Evolutionary conservation across 2,888 invertebrate genomes (phyloP), one percentile per base, ranked within the genome.

Genomic region (Notodonta dromedarius): DNA sequence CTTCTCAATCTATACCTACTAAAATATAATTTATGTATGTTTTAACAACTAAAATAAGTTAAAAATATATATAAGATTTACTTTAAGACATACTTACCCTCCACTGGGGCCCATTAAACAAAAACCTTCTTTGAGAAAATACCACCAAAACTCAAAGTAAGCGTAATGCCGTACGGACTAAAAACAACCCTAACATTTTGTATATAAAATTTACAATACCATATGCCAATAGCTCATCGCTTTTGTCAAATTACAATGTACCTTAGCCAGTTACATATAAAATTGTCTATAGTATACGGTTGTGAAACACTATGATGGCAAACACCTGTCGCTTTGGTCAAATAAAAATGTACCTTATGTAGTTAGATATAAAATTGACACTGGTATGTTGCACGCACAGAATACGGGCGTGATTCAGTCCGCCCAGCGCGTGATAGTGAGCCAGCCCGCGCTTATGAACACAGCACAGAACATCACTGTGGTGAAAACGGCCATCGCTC

Each of bases 341-440:
- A 46, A 50, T 9, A 3, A 50, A 50, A 50, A 16, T 16, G 35
- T 9, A 53, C n/a, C 53, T 35, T 53, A 39, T 53, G 35, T 0
- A 35, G 35, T n/a, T 53, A 53, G 13, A 9, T 32, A 35, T 53
- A 53, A 35, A 13, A n/a, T 53, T 42, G 24, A 53, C 46, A 57
- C 51, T 51, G 55, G 40, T 65, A 32, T 67, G 55, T 72, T 71
- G 74, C 66, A 74, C 74, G 78, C 73, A 78, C 90, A 93, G 93
- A 93, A 92, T 71, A 83, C 91, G 53, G 93, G 92, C 67, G 91
- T 94, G 83, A 91, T 94, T 76, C 93, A 94, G 78, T 86, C 92
- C 56, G 82, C 90, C 52, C 93, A 93, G 82, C 88, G 93, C 70
- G 91, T 94, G 83, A 89, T 92, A 63, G 90, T 90, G 63, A 88